Base-by-base conservation (phyloP, 2,888 invertebrate species). In the Orthosia cruda region DNA sequence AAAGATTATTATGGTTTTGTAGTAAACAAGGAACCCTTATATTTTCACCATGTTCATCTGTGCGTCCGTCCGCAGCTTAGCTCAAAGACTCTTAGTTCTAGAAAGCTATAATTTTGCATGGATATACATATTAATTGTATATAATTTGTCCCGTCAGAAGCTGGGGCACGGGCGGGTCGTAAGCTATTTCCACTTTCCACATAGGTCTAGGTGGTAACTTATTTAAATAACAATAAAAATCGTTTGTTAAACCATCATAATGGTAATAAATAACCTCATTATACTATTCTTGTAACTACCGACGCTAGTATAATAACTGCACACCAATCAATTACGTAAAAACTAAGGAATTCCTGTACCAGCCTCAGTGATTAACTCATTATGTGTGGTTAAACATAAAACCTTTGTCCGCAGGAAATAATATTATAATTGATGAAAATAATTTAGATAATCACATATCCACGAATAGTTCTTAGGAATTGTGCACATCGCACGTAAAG, bases 371-470 rank as follows among this genome's bases (percentile, higher is more conserved):
- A 81, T 87, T 87, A 83, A 71, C 20, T 74, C 61, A 74, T 75
- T 77, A 77, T 23, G 26, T 71, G 3, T 86, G 57, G 81, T 86
- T 86, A 83, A 55, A 75, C 62, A 81, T 74, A 72, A 83, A 77
- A 71, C 63, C 67, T 78, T 65, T 74, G 67, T 66, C n/a, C 70
- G 76, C 59, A 71, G 40, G 75, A 79, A 86, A 82, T 80, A 84
- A 86, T 77, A 81, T 62, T 52, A 69, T 81, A 86, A 76, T 86
- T 81, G 79, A 71, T 73, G 77, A 73, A 83, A 82, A 86, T 75
- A 75, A 61, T 59, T 61, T 55, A 20, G 50, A 11, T 72, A 61
- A 75, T 78, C 76, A 77, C 74, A 74, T 72, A 57, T 65, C 57
- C 26, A 63, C 32, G 55, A 50, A 64, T 59, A 50, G 13, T 12